A percentile compares a stretch with the other conserved stretches of the same genome.
Evolutionary conservation across 2,797 vertebrate genomes (phyloP).

Genomic region (Okamejei kenojei): DNA sequence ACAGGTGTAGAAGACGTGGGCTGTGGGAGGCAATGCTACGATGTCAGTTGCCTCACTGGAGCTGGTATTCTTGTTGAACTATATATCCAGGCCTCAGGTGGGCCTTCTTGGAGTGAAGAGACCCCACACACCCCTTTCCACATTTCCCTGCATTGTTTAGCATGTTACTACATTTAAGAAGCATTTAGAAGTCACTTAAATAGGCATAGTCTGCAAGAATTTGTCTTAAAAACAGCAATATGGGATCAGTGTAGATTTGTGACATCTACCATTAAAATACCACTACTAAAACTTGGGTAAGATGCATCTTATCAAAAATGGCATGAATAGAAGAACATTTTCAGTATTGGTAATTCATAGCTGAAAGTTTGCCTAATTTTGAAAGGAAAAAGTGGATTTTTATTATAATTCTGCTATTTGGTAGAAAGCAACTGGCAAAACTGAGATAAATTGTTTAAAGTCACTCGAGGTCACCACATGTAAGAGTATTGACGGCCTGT

Average conservation of each 20-base stretch:
- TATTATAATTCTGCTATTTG: no score
- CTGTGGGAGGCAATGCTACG: conserved; percentile 39
- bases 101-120: not conserved
- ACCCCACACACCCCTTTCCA: not conserved
- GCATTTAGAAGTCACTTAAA: no score
- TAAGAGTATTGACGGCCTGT: no score
- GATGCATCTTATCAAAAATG: not conserved
- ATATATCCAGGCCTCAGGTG: not conserved
- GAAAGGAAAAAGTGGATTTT: not conserved
- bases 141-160: no score
- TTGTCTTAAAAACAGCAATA: no score
- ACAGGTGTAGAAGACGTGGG: conserved; percentile 69
- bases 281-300: not conserved
- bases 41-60: not conserved
- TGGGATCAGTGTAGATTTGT: not conserved
- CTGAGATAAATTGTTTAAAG: no score
- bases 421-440: no score
- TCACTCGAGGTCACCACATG: no score
- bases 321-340: not conserved
- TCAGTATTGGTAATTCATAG: not conserved
- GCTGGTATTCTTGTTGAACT: no score
- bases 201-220: no score
- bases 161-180: no score
- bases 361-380: not conserved
- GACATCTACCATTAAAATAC: not conserved